A percentile compares a stretch with the other conserved stretches of the same genome.
These are phyloP conservation scores for Intellagama lesueurii DNA, from an alignment of 2,797 vertebrate genomes.

Conservation along the genomic window DNA sequence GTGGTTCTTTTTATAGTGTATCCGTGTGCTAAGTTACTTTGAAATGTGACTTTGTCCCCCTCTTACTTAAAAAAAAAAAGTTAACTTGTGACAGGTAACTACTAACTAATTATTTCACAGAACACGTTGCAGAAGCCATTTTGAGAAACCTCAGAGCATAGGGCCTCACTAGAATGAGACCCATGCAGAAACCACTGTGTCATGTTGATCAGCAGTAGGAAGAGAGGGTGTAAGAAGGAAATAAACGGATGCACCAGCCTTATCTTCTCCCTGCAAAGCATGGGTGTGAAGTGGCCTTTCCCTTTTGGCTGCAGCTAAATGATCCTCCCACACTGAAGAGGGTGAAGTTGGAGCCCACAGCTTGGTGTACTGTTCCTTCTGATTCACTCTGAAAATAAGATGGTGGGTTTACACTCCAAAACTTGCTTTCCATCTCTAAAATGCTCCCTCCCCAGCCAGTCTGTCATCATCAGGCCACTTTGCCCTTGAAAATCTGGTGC, in stretches of 20 bases:
- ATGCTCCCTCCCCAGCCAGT: no score
- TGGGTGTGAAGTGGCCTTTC: conserved; percentile 12
- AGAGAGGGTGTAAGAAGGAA: neutral
- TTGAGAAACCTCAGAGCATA: neutral
- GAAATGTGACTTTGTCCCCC: no score
- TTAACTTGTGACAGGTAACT: no score
- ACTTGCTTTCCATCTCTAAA: neutral
- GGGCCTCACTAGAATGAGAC: neutral
- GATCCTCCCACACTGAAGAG: neutral
- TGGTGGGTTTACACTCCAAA: neutral
- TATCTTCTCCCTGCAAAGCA: conserved; percentile 8
- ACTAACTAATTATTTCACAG: no score
- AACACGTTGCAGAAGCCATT: neutral
- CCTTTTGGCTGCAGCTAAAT: neutral
- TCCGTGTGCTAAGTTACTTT: no score
- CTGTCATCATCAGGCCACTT: neutral
- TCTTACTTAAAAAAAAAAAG: no score
- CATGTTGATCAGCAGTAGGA: neutral
- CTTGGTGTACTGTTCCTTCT: neutral
- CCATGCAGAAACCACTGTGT: neutral
- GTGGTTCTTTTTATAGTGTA: no score
- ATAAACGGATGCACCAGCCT: neutral
- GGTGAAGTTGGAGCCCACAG: neutral
- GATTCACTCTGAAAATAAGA: neutral
- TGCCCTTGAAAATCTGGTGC: neutral